Percentiles rank a stretch among this genome's conserved stretches.
phyloP scores from a whole-genome alignment of 1,140 invertebrate species.

The Magallana gigas region DNA sequence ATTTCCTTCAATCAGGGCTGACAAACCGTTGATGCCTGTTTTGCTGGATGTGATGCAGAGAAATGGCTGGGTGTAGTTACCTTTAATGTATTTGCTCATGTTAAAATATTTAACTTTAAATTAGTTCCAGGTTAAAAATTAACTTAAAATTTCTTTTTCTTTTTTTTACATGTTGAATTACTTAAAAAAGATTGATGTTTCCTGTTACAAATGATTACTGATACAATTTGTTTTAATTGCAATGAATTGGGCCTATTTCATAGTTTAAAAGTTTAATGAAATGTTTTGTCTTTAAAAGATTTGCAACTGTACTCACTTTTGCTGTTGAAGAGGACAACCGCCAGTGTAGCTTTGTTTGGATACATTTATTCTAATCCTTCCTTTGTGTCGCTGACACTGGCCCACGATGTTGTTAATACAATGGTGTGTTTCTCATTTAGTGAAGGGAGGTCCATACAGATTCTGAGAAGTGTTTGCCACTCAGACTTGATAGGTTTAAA shows the following conservation, averaged over 20 bases:
- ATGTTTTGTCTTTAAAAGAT: background rate
- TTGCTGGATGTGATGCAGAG: background rate
- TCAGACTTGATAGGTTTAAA: too few relatives aligned
- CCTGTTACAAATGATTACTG: too few relatives aligned
- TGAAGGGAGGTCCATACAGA: too few relatives aligned
- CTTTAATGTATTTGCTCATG: background rate
- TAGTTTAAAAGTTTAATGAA: too few relatives aligned
- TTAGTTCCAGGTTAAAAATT: too few relatives aligned
- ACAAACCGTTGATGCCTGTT: background rate
- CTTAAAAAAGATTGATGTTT: too few relatives aligned
- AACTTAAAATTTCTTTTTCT: too few relatives aligned
- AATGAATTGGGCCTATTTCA: too few relatives aligned
- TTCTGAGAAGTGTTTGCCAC: too few relatives aligned
- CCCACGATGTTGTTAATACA: background rate
- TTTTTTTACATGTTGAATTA: too few relatives aligned
- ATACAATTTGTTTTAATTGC: too few relatives aligned
- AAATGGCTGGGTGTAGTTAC: constrained; percentile 7
- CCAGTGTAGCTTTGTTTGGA: background rate
- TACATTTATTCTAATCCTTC: background rate
- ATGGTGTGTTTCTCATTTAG: background rate
- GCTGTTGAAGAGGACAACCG: background rate
- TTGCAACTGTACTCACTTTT: background rate
- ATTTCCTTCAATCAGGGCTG: background rate
- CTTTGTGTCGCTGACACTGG: background rate
- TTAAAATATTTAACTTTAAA: too few relatives aligned